Percentiles rank a stretch among this genome's conserved stretches.
phyloP scores from a whole-genome alignment of 2,113 vertebrate species.

The Amia ocellicauda region DNA sequence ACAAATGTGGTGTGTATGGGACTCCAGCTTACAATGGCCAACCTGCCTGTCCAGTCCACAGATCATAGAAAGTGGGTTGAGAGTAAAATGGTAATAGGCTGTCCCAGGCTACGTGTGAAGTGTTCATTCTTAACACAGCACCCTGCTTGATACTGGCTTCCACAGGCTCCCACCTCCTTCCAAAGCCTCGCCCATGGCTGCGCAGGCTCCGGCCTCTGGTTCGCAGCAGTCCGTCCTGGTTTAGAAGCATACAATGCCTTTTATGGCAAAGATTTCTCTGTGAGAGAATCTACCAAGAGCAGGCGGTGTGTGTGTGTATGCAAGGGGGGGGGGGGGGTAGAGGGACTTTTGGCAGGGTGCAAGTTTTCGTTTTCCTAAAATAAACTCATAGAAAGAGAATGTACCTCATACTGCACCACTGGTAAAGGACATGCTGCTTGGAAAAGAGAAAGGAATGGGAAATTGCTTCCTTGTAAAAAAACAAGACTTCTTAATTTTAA shows the following conservation, averaged over 20 bases:
- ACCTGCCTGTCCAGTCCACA: too few species aligned
- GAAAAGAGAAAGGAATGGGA: slow-evolving; percentile 14
- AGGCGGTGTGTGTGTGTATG: slow-evolving; percentile 7
- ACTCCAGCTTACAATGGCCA: too few species aligned
- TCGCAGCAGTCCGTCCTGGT: slow-evolving; percentile 12
- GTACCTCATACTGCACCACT: slow-evolving; percentile 24
- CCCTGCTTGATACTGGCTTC: too few species aligned
- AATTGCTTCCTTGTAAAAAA: neutral
- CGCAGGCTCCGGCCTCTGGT: slow-evolving; percentile 15
- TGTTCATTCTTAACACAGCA: too few species aligned
- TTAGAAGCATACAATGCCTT: slow-evolving; percentile 31
- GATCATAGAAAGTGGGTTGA: too few species aligned
- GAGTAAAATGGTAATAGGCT: too few species aligned
- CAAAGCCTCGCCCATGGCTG: neutral
- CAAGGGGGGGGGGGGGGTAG: neutral
- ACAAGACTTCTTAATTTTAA: too few species aligned
- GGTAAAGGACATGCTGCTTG: slow-evolving; percentile 20
- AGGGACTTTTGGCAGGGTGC: slow-evolving; percentile 20
- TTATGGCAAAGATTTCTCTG: slow-evolving; percentile 39
- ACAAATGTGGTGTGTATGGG: too few species aligned
- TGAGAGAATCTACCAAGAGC: slow-evolving; percentile 6
- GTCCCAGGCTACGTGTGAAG: too few species aligned
- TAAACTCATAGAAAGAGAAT: slow-evolving; percentile 36
- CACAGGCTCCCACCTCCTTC: neutral
- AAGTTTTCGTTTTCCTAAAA: slow-evolving; percentile 35